Conservation (phyloP, 2,113 vertebrate species). For the Syrrhaptes paradoxus region DNA sequence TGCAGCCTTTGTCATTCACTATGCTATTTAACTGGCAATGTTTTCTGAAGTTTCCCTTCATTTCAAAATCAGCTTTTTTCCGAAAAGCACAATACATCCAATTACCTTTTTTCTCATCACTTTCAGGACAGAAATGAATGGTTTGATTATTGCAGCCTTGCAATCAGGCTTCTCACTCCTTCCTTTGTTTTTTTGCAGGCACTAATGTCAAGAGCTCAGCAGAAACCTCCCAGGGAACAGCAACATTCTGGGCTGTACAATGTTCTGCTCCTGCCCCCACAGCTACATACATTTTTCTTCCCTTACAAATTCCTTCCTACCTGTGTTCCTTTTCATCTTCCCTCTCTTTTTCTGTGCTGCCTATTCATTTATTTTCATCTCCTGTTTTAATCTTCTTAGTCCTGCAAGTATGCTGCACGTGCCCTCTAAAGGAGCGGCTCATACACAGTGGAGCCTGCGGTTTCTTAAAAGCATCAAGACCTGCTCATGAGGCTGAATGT, state of each 20-base stretch:
- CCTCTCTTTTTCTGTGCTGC: not conserved
- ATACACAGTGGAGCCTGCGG: not conserved
- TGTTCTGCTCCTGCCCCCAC: not conserved
- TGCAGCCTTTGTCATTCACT: constrained; percentile 61
- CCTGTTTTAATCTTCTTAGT: not conserved
- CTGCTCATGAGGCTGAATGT: not conserved
- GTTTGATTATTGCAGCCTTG: not conserved
- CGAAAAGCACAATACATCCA: constrained; percentile 32
- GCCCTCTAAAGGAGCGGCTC: not conserved
- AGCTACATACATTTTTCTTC: not conserved
- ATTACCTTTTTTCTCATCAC: constrained; percentile 22
- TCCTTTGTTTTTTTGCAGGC: not conserved
- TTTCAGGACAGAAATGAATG: constrained; percentile 38
- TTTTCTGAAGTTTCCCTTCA: constrained; percentile 42
- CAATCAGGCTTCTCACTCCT: not conserved
- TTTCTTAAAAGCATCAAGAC: not conserved
- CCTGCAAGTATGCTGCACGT: constrained; percentile 15
- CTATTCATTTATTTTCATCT: constrained; percentile 52
- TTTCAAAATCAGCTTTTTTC: constrained; percentile 25
- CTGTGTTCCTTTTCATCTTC: not conserved
- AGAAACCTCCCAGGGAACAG: not conserved
- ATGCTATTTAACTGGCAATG: constrained; percentile 45
- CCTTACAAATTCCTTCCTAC: not conserved
- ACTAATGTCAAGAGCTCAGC: not conserved
- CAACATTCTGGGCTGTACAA: not conserved